Evolutionary conservation across 1,140 invertebrate species (phyloP), one percentile per base, ranked within the genome.

Genomic region (Acyrthosiphon pisum): DNA sequence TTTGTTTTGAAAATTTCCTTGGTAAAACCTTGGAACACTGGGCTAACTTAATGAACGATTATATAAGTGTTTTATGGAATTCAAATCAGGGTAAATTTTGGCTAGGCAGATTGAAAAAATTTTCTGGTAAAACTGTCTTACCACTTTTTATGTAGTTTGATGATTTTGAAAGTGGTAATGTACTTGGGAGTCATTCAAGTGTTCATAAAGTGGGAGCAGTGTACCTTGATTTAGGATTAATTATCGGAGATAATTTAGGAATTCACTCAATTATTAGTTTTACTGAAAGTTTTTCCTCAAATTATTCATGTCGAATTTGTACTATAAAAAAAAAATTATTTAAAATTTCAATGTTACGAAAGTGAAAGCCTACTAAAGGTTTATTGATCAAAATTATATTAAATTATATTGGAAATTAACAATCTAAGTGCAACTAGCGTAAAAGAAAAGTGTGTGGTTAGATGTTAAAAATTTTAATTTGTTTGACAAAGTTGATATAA

Each of bases 381-480:
- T 30, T 53, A 53, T 89, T 50, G 87, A 53, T 50, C 87, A 89
- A 41, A 53, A 89, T 89, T 50, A 50, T 37, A 44, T 41, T 11
- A 30, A 89, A 8, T 53, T 89, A 26, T n/a, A n/a, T n/a, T n/a
- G n/a, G 30, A 50, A 50, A 0, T 35, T 3, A 89, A 53, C 9
- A 22, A 89, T 53, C 22, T 89, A n/a, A 50, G 30, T 50, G 48
- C n/a, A 3, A 89, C 87, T 50, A 30, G 48, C 8, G 2, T 89
- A 50, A 89, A 89, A 89, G n/a, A 89, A 53, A n/a, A 53, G 0
- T 89, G 46, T 89, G 9, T 89, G 87, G 87, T 89, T 89, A n/a
- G 46, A 53, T 53, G 87, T 89, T 53, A 89, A 50, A 35, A 50
- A 37, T 89, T 89, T 89, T 50, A 89, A n/a, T 89, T 89, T 89